Conservation (phyloP, 2,888 invertebrate species). For the Abrostola triplasia region DNA sequence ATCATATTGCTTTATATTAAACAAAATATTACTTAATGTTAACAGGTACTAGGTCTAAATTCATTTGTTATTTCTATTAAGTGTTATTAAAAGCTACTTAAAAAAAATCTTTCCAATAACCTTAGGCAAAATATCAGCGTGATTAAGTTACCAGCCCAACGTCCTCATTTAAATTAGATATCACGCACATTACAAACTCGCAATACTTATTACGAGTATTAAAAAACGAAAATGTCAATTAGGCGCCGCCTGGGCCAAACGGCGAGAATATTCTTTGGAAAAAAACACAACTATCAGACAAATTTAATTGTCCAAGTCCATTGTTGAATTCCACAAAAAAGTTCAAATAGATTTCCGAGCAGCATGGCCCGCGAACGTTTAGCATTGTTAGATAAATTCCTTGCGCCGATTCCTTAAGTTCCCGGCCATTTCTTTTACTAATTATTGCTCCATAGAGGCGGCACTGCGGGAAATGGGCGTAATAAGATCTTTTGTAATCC, state of each 20-base stretch:
- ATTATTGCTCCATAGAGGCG: slow-evolving; percentile 76
- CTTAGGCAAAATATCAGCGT: no score
- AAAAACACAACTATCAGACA: slow-evolving; percentile 39
- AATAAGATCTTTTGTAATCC: slow-evolving; percentile 82
- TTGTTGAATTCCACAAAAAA: slow-evolving; percentile 37
- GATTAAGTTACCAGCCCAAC: no score
- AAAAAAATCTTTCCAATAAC: no score
- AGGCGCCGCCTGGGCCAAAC: background rate
- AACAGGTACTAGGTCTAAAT: no score
- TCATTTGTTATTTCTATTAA: no score
- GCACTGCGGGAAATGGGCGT: slow-evolving; percentile 75
- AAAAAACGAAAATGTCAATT: background rate
- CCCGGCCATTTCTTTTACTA: slow-evolving; percentile 72
- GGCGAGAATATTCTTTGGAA: background rate
- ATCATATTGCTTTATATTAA: no score
- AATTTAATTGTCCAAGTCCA: slow-evolving; percentile 38
- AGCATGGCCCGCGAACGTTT: slow-evolving; percentile 26
- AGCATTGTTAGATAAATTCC: slow-evolving; percentile 52
- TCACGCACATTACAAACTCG: no score
- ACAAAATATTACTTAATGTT: no score
- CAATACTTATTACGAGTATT: background rate
- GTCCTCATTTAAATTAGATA: no score
- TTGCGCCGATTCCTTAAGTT: slow-evolving; percentile 43
- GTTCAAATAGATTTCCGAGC: slow-evolving; percentile 44
- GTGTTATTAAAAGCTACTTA: no score